Base-by-base conservation (phyloP, 2,797 vertebrate genomes). In the Hydrolagus colliei region DNA sequence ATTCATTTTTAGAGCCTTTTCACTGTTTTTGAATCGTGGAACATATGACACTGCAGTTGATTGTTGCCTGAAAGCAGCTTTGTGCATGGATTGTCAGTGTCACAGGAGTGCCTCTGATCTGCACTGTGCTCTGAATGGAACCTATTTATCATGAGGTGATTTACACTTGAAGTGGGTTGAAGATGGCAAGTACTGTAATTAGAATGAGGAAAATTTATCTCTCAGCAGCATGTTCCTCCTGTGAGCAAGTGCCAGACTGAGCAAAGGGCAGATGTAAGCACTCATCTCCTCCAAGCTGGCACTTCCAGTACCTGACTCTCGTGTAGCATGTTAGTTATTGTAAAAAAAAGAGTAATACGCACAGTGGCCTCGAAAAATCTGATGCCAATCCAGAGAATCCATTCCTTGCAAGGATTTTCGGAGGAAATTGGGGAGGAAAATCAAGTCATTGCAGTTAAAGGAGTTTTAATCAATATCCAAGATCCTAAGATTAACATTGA, bases 151-250 rank as follows among this genome's bases (percentile, higher is more conserved):
- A 91, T 91, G 89, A 92, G 87, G 88, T 73, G 85, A 92, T 93
- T 93, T 93, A 90, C 88, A 90, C 88, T 88, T 89, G 88, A 90
- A 89, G 87, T 89, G 87, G 90, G 88, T 78, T 88, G 89, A 90
- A 92, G 89, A 92, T 91, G 91, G 85, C 89, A 90, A 92, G 88
- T 78, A 52, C 88, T 91, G 86, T 92, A 93, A 92, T 92, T 92
- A 93, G 92, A 87, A 91, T 89, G 90, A 91, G 89, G 88, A 88
- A 91, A 89, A 92, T 92, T 91, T 92, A 91, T 93, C 88, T 93
- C 89, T 86, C 89, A 91, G 87, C 87, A 91, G 86, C 88, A 90
- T 87, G 87, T 90, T 91, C 85, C 87, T 90, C 87, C 89, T 88
- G 78, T 85, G 88, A 90, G 86, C 87, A 90, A 90, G 88, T 87